Conservation (phyloP, 2,888 invertebrate species). For the Aleiodes alternator region DNA sequence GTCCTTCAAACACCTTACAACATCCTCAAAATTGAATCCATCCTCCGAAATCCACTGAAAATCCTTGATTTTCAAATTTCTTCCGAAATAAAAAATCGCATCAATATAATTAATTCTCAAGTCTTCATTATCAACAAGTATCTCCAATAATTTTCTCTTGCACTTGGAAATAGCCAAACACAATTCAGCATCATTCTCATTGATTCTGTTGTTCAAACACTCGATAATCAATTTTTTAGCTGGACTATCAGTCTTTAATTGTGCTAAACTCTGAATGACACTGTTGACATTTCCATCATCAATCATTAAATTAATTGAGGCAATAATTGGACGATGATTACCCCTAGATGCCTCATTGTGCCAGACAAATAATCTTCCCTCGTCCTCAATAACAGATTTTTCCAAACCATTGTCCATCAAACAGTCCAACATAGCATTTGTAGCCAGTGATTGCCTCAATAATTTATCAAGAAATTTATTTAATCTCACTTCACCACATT, state of each 20-base stretch:
- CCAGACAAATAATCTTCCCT: slow-evolving; percentile 66
- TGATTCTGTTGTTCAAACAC: slow-evolving; percentile 57
- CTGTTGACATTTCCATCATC: slow-evolving; percentile 65
- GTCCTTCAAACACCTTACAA: slow-evolving; percentile 74
- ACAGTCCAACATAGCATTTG: slow-evolving; percentile 61
- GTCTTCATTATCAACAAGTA: slow-evolving; percentile 68
- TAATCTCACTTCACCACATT: slow-evolving; percentile 74
- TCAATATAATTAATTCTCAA: slow-evolving; percentile 74
- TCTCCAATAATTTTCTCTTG: slow-evolving; percentile 65
- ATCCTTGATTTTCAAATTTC: slow-evolving; percentile 73
- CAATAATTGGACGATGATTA: slow-evolving; percentile 61
- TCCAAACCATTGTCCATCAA: slow-evolving; percentile 61
- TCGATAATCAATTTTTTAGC: slow-evolving; percentile 62
- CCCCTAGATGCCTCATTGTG: slow-evolving; percentile 65
- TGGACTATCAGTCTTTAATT: slow-evolving; percentile 53
- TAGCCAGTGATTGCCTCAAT: slow-evolving; percentile 60
- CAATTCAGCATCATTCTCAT: slow-evolving; percentile 60
- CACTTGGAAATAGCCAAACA: slow-evolving; percentile 68
- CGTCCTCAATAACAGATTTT: slow-evolving; percentile 60
- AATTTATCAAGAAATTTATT: slow-evolving; percentile 67
- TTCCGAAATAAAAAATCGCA: slow-evolving; percentile 75
- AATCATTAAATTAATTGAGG: slow-evolving; percentile 68
- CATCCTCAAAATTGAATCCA: slow-evolving; percentile 77
- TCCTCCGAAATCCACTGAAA: slow-evolving; percentile 72
- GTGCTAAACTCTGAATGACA: slow-evolving; percentile 67